These are phyloP conservation scores for Sialia sialis DNA, from an alignment of 2,113 vertebrate species.

Conservation along the genomic window DNA sequence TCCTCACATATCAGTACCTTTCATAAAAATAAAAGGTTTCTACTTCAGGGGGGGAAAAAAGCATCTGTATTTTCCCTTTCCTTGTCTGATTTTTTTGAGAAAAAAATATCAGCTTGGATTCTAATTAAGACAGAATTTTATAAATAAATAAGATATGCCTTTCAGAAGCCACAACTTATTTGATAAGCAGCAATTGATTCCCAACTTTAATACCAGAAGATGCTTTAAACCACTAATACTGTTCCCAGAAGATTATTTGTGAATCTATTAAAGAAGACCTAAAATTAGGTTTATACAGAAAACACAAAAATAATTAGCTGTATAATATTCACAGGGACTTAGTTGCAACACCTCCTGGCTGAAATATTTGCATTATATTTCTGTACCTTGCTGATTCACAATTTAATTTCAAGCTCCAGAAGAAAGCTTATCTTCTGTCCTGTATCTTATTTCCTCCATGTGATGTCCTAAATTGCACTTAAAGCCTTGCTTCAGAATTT, in stretches of 20 bases:
- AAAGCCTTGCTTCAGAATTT: background rate
- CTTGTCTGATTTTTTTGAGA: background rate
- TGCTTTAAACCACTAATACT: background rate
- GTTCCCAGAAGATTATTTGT: background rate
- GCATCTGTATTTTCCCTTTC: background rate
- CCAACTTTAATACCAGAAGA: background rate
- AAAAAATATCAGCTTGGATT: background rate
- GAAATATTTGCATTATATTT: background rate
- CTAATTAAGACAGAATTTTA: background rate
- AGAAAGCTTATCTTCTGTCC: background rate
- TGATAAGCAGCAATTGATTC: background rate
- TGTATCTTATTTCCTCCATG: background rate
- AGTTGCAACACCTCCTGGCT: background rate
- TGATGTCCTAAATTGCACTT: background rate
- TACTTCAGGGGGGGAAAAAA: background rate
- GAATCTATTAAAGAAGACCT: background rate
- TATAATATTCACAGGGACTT: background rate
- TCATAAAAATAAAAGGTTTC: background rate
- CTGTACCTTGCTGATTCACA: background rate
- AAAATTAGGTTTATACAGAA: background rate
- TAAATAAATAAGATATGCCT: background rate
- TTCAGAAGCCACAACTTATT: constrained; percentile 1
- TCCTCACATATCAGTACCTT: background rate
- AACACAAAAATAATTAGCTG: background rate
- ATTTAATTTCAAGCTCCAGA: constrained; percentile 14